Base-by-base conservation (phyloP, 1,140 invertebrate genomes). In the Brachionus angularis region DNA sequence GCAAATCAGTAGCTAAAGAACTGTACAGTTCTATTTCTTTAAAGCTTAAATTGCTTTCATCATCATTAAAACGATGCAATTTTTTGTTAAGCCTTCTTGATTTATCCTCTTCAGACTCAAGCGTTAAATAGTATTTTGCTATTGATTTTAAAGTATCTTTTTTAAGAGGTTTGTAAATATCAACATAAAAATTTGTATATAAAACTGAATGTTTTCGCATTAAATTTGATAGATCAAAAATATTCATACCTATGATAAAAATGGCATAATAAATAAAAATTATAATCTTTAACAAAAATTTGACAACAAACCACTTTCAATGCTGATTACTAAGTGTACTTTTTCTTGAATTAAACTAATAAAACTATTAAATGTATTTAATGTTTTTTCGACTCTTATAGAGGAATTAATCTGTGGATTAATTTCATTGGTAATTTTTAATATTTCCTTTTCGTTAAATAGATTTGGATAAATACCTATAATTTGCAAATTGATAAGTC, bases 361-460 rank as follows among this genome's bases (percentile, higher is more conserved):
- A 67, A 76, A 81, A 23, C 77, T 73, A 16, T 78, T 76, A 73
- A 80, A 80, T 1, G 76, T 76, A 47, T 76, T 76, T 52, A 78
- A 75, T 25, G 80, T 79, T 74, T 79, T 78, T 70, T 80, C 79
- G 7, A 77, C 74, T 14, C 76, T 70, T 62, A 78, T 80, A 16
- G 76, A 78, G 72, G 79, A 76, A 5, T 79, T 76, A 3, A 77
- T 77, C 5, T 78, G 78, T 12, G 80, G 80, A 74, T 77, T 79
- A 75, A 81, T 80, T 42, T 78, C 76, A 7, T 76, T 75, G 14
- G 78, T 76, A 16, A 81, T 79, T 25, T 73, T 73, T 55, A 76
- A 76, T 10, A 80, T 69, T 55, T 80, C 79, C 29, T 77, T 75
- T 10, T 78, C 76, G 2, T 72, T 76, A 62, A 80, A 81, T 55